These are phyloP conservation scores for Falco berigora DNA, from an alignment of 2,797 vertebrate genomes.

Conservation along the genomic window DNA sequence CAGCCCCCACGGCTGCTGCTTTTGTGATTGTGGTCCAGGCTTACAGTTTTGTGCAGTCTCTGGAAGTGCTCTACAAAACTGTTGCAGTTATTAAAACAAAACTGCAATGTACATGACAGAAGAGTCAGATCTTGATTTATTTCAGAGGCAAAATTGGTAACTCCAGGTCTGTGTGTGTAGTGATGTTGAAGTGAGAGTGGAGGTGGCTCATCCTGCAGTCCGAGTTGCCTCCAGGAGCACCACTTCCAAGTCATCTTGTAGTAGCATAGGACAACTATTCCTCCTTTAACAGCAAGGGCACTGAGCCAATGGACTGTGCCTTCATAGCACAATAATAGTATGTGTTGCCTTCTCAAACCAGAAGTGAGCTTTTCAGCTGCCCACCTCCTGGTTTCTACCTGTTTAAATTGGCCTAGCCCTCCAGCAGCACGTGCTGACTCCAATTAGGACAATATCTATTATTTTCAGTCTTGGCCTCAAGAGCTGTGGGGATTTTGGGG, in stretches of 20 bases:
- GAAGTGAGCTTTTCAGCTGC: not conserved
- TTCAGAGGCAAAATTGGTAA: not conserved
- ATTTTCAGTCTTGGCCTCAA: not conserved
- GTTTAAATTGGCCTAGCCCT: not conserved
- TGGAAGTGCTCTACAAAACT: not conserved
- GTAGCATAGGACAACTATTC: not conserved
- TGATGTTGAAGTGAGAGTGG: not conserved
- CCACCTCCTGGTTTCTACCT: not conserved
- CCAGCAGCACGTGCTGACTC: not conserved
- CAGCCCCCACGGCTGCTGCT: not conserved
- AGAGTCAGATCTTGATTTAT: not conserved
- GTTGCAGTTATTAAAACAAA: not conserved
- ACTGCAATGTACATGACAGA: no score
- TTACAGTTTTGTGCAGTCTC: not conserved
- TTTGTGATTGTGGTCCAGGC: not conserved
- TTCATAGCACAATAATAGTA: fast-evolving
- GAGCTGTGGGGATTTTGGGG: not conserved
- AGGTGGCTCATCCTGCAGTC: not conserved
- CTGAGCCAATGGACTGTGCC: not conserved
- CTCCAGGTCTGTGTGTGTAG: not conserved
- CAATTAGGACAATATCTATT: not conserved
- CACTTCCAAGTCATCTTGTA: not conserved
- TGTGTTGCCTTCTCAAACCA: not conserved
- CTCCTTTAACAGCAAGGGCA: not conserved
- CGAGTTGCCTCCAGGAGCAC: not conserved